Base-by-base conservation (phyloP, 2,113 vertebrate genomes). In the Psephotus haematonotus region DNA sequence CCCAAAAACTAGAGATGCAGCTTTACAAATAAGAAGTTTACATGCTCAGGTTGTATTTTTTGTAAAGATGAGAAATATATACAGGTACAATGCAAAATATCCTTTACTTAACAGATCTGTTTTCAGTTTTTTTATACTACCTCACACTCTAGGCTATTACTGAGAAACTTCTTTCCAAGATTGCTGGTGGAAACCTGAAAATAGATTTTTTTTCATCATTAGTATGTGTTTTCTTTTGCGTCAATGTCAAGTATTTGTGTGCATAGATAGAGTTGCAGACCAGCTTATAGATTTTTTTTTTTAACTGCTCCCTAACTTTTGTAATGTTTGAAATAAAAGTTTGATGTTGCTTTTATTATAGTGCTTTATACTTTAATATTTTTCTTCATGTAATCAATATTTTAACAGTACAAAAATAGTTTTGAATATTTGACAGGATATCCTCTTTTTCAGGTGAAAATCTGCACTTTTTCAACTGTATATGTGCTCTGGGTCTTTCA, bases 241-340 rank as follows among this genome's bases (percentile, higher is more conserved):
- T 90, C 35, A 9, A 1, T 65, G 18, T 44, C 24, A 65, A 39
- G 13, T 15, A 44, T 23, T 20, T 82, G 49, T 64, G n/a, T 67
- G 19, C 4, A 7, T 41, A 11, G 8, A 41, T 27, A 11, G 8
- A 33, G 24, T 44, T 92, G 52, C 53, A 75, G 50, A 29, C 9
- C 35, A 52, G 67, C 27, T 59, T 71, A 11, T 47, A 27, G 29
- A 46, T 85, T 33, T 53, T 62, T 87, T 59, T 44, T 57, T 57
- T 72, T 47, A 86, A 67, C 41, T 49, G 24, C 17, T 92, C 16
- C 33, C 17, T 74, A 27, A 39, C 63, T 81, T 91, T 82, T 93
- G 44, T 90, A 60, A 69, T 52, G 39, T 71, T 88, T 91, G 55
- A 80, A 94, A 83, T 97, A 92, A 96, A 97, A 39, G 24, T 52